phyloP scores from a whole-genome alignment of 2,113 vertebrate species.

The Heptranchias perlo region DNA sequence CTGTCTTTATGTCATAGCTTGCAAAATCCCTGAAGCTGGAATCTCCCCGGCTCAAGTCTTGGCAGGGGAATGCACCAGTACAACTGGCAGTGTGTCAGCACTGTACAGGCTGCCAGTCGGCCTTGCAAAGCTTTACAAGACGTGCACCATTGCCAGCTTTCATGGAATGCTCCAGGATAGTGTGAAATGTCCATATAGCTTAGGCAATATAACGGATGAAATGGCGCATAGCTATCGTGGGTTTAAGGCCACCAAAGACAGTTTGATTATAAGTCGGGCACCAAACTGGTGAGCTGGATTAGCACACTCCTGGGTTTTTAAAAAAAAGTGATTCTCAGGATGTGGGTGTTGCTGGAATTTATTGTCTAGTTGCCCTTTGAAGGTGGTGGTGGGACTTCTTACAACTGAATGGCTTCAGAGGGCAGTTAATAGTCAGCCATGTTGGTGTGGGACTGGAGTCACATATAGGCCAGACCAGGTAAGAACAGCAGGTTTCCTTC shows the following conservation, averaged over 20 bases:
- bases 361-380: not conserved
- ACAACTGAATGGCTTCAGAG: not conserved
- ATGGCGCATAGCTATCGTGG: not conserved
- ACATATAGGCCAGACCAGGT: not conserved
- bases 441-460: not conserved
- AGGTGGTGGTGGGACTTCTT: not conserved
- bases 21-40: not conserved
- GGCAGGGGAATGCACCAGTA: not conserved
- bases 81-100: not conserved
- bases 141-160: not conserved
- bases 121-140: not conserved
- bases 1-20: not conserved
- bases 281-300: not conserved
- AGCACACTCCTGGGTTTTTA: not conserved
- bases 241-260: not conserved
- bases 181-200: conserved; percentile 8
- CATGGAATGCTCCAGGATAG: not conserved
- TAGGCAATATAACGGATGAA: not conserved
- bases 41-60: not conserved
- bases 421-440: not conserved
- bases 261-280: not conserved
- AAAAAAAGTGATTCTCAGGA: not conserved
- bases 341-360: not conserved
- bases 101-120: not conserved
- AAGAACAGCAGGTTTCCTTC: not conserved